Evolutionary conservation across 2,888 invertebrate species (phyloP).

Genomic region (Conistra vaccinii): DNA sequence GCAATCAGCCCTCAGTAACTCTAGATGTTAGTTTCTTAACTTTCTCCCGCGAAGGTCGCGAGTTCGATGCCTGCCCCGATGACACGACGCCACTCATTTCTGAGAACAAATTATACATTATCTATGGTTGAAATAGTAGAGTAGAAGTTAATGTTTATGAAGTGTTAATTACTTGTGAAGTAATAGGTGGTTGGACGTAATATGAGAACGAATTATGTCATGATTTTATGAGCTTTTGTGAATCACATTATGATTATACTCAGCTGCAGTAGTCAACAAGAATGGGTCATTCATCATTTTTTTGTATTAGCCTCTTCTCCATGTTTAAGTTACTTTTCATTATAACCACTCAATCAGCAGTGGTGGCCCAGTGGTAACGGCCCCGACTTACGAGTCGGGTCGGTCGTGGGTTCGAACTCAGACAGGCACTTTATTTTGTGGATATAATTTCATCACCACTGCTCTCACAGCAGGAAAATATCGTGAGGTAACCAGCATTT

Average conservation of each 20-base stretch:
- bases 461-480: too few relatives aligned
- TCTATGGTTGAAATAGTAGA: slow-evolving; percentile 41
- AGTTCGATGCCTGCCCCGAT: slow-evolving; percentile 73
- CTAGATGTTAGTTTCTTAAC: slow-evolving; percentile 74
- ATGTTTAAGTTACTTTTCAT: background rate
- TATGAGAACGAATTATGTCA: slow-evolving; percentile 14
- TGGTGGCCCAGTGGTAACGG: too few relatives aligned
- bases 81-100: slow-evolving; percentile 70
- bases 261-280: background rate
- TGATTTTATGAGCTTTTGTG: slow-evolving; percentile 29
- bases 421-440: too few relatives aligned
- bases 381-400: too few relatives aligned
- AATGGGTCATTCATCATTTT: slow-evolving; percentile 16
- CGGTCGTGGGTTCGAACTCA: too few relatives aligned
- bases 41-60: slow-evolving; percentile 78
- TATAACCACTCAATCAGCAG: background rate
- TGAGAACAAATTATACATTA: slow-evolving; percentile 69
- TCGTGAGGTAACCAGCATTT: too few relatives aligned
- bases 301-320: background rate
- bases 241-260: background rate
- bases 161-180: slow-evolving; percentile 51
- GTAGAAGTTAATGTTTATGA: slow-evolving; percentile 31
- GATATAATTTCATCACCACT: too few relatives aligned
- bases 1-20: slow-evolving; percentile 69
- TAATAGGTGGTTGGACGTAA: slow-evolving; percentile 12